phyloP scores from a whole-genome alignment of 2,113 vertebrate genomes.

The Sminthopsis crassicaudata region DNA sequence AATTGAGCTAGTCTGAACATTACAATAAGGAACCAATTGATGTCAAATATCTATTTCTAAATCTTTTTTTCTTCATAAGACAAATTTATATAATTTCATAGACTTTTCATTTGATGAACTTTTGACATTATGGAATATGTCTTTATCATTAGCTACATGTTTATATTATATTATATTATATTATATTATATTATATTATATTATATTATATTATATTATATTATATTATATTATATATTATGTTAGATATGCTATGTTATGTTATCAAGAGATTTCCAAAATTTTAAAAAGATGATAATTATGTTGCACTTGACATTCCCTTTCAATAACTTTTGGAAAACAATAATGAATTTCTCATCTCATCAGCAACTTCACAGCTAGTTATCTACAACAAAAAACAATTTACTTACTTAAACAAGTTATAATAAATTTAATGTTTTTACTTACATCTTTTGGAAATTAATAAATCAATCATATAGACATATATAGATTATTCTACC shows the following conservation, averaged over 20 bases:
- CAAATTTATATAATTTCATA: background rate
- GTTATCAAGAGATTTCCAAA: background rate
- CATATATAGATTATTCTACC: background rate
- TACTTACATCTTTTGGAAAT: background rate
- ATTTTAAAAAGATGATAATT: background rate
- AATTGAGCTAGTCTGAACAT: no score
- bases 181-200: background rate
- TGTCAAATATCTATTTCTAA: background rate
- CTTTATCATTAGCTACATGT: background rate
- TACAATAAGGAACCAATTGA: background rate
- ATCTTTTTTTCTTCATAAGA: background rate
- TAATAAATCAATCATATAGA: background rate
- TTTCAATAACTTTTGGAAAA: background rate
- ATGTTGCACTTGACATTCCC: background rate
- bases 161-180: background rate
- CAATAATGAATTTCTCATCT: background rate
- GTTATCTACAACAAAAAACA: background rate
- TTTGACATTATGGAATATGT: background rate
- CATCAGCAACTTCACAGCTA: background rate
- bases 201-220: background rate
- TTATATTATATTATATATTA: background rate
- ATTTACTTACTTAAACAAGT: background rate
- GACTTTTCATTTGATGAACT: background rate
- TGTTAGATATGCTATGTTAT: background rate
- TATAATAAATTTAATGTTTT: background rate